These are phyloP conservation scores for Drosophila lutescens DNA, from an alignment of 2,888 invertebrate species.

Conservation along the genomic window DNA sequence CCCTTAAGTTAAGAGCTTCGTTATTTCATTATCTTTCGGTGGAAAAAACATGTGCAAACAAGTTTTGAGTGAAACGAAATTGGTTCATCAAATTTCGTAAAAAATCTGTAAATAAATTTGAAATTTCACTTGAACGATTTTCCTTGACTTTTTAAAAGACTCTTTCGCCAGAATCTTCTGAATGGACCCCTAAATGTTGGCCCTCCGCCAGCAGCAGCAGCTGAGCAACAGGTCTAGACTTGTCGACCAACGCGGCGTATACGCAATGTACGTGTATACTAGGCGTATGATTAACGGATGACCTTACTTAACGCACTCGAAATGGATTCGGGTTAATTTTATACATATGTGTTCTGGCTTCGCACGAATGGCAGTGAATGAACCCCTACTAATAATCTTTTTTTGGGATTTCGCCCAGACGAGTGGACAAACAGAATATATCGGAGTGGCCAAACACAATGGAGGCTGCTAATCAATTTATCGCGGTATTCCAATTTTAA, in stretches of 20 bases:
- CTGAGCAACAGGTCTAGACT: slow-evolving; percentile 55
- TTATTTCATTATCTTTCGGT: slow-evolving; percentile 24
- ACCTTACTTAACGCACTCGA: slow-evolving; percentile 32
- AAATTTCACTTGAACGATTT: slow-evolving; percentile 28
- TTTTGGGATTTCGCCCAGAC: slow-evolving; percentile 24
- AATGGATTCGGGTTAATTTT: slow-evolving; percentile 49
- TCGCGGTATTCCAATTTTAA: slow-evolving; percentile 22
- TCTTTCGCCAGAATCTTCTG: slow-evolving; percentile 51
- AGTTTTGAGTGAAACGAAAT: slow-evolving; percentile 15
- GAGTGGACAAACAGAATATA: slow-evolving; percentile 19
- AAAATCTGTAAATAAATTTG: slow-evolving; percentile 28
- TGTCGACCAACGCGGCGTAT: slow-evolving; percentile 41
- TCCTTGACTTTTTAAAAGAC: slow-evolving; percentile 15
- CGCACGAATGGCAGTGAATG: slow-evolving; percentile 58
- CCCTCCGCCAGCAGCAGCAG: slow-evolving; percentile 57
- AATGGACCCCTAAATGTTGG: slow-evolving; percentile 54
- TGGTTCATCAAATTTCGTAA: slow-evolving; percentile 27
- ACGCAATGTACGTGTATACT: slow-evolving; percentile 1
- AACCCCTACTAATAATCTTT: slow-evolving; percentile 9
- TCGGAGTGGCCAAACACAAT: slow-evolving; percentile 2
- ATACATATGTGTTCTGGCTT: slow-evolving; percentile 21
- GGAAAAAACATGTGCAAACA: slow-evolving; percentile 31
- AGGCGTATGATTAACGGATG: slow-evolving; percentile 54
- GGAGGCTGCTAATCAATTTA: slow-evolving; percentile 45
- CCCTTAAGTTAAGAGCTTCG: slow-evolving; percentile 37